Percentiles rank a stretch among this genome's conserved stretches.
Evolutionary conservation across 2,113 vertebrate species (phyloP).

Genomic region (Zingel zingel): DNA sequence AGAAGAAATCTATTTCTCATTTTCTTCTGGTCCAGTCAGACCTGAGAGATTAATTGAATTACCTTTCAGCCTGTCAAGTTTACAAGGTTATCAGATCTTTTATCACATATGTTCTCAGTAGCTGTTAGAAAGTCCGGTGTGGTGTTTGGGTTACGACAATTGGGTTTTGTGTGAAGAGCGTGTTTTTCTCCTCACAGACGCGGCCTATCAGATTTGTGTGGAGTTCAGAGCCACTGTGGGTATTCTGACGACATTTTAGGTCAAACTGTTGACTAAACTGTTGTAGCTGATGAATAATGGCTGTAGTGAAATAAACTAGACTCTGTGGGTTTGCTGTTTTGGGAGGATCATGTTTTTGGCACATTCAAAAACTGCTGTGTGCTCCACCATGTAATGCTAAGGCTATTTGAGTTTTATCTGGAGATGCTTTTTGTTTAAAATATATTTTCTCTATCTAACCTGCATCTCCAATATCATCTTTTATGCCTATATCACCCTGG

Average conservation of each 20-base stretch:
- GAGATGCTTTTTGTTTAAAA: not conserved
- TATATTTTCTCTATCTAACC: not conserved
- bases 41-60: constrained; percentile 7
- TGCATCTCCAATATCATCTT: not conserved
- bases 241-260: constrained; percentile 27
- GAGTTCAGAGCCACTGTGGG: not conserved
- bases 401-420: not conserved
- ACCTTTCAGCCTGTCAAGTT: constrained; percentile 23
- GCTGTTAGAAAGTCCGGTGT: not conserved
- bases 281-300: not conserved
- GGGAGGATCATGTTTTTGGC: not conserved
- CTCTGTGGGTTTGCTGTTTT: not conserved
- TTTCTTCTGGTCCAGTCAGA: constrained; percentile 8
- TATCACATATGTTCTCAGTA: constrained; percentile 29
- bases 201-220: constrained; percentile 22
- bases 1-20: constrained; percentile 5
- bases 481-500: not conserved
- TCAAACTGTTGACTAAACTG: constrained; percentile 3
- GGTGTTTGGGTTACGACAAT: not conserved
- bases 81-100: constrained; percentile 41
- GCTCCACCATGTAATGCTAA: not conserved
- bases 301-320: not conserved
- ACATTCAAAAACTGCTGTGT: not conserved
- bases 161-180: not conserved
- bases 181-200: constrained; percentile 6